Percentiles rank a stretch among this genome's conserved stretches.
Evolutionary conservation across 2,113 vertebrate species (phyloP).

Genomic region (Tetraodon nigroviridis): DNA sequence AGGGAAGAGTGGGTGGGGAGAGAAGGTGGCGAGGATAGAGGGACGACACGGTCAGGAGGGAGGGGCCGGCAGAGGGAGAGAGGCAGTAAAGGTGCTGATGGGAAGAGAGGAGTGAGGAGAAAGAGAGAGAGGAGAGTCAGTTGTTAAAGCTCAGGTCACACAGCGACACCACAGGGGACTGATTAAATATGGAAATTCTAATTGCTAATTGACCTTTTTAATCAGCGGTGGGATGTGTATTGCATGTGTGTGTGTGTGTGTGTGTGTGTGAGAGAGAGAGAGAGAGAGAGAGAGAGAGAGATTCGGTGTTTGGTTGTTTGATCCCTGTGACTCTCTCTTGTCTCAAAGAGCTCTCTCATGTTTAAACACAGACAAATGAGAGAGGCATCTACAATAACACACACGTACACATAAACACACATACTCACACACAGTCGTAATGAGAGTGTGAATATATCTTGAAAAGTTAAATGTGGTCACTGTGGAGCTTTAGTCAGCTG

Average conservation of each 20-base stretch:
- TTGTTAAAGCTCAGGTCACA: conserved; percentile 67
- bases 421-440: conserved; percentile 28
- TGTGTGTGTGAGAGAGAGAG: conserved; percentile 26
- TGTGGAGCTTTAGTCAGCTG: conserved; percentile 34
- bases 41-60: conserved; percentile 12
- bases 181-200: conserved; percentile 81
- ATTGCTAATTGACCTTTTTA: conserved; percentile 82
- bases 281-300: background rate
- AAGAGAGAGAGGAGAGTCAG: conserved; percentile 27
- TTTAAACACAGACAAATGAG: conserved; percentile 67
- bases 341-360: conserved; percentile 67
- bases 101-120: background rate
- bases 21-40: conserved; percentile 39
- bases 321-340: conserved; percentile 61
- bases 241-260: conserved; percentile 27
- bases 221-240: conserved; percentile 65
- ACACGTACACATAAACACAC: conserved; percentile 4
- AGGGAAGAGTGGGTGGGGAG: conserved; percentile 29
- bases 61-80: conserved; percentile 13
- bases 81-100: background rate
- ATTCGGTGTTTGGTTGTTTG: conserved; percentile 45
- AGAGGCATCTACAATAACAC: conserved; percentile 41
- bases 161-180: conserved; percentile 70
- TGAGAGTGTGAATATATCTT: conserved; percentile 46
- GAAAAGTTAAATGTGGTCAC: conserved; percentile 53